These are phyloP conservation scores for Anguilla marmorata DNA, from an alignment of 2,797 vertebrate genomes.

Conservation along the genomic window DNA sequence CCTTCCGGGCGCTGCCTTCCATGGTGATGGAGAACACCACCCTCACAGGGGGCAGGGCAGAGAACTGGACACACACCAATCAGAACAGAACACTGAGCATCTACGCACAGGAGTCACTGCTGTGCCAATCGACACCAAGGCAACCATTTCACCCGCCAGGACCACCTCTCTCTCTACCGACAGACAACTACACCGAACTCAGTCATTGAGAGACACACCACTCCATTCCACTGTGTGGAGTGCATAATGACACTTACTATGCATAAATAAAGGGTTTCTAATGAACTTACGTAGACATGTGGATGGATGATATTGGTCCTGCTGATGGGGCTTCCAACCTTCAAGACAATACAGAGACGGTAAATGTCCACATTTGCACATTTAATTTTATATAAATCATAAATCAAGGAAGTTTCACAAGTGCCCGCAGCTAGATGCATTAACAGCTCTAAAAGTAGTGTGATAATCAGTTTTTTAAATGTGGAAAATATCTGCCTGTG, in stretches of 20 bases:
- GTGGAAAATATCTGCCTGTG: neutral
- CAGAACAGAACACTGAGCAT: neutral
- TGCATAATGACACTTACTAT: neutral
- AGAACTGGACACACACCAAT: slow-evolving; percentile 77
- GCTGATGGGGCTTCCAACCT: slow-evolving; percentile 95
- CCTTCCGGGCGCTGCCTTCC: slow-evolving; percentile 94
- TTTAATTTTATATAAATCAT: neutral
- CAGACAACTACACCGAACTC: neutral
- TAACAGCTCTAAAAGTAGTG: neutral
- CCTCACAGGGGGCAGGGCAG: slow-evolving; percentile 90
- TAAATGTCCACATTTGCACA: neutral
- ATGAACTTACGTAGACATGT: slow-evolving; percentile 91
- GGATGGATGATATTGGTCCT: slow-evolving; percentile 98
- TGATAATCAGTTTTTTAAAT: neutral
- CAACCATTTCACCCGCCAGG: neutral
- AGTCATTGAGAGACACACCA: neutral
- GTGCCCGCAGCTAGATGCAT: neutral
- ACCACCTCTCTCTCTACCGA: neutral
- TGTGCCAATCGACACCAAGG: neutral
- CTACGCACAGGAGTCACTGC: neutral
- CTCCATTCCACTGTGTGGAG: neutral
- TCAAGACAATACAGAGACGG: slow-evolving; percentile 44
- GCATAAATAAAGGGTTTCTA: neutral
- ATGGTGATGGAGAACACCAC: slow-evolving; percentile 95
- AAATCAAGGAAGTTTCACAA: neutral